phyloP scores from a whole-genome alignment of 2,888 invertebrate species.

The Patella ulyssiponensis region DNA sequence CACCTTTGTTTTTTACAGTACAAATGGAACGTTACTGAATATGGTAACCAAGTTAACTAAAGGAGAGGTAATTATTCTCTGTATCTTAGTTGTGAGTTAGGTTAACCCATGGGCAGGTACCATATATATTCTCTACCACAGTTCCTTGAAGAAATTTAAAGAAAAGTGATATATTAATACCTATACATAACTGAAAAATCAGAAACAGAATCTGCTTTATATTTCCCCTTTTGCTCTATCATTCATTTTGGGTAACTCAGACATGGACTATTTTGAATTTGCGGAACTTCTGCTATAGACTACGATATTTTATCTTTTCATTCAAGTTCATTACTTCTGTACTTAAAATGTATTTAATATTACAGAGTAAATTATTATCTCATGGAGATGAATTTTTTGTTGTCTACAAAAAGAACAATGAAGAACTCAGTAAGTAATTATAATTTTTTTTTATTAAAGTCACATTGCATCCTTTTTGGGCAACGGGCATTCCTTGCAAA shows the following conservation, averaged over 20 bases:
- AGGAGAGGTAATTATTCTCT: constrained; percentile 52
- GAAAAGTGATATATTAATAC: too few species aligned
- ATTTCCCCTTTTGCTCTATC: too few species aligned
- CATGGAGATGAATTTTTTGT: constrained; percentile 69
- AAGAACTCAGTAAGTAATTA: constrained; percentile 55
- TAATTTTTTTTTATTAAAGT: too few species aligned
- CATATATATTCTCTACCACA: too few species aligned
- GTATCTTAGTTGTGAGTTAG: background rate
- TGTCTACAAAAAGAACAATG: constrained; percentile 64
- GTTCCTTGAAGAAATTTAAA: too few species aligned
- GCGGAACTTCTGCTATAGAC: too few species aligned
- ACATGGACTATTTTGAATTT: background rate
- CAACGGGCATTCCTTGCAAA: too few species aligned
- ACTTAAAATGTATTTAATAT: constrained; percentile 19
- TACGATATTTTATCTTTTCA: background rate
- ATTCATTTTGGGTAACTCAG: background rate
- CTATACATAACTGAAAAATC: too few species aligned
- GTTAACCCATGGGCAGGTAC: too few species aligned
- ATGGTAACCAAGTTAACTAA: constrained; percentile 53
- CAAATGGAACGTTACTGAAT: constrained; percentile 66
- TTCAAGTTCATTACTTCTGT: background rate
- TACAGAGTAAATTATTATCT: constrained; percentile 53
- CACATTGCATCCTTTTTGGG: too few species aligned
- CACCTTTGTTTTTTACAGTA: constrained; percentile 48
- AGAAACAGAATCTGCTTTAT: too few species aligned